Evolutionary conservation across 2,113 vertebrate genomes (phyloP).

Genomic region (Archocentrus centrarchus): DNA sequence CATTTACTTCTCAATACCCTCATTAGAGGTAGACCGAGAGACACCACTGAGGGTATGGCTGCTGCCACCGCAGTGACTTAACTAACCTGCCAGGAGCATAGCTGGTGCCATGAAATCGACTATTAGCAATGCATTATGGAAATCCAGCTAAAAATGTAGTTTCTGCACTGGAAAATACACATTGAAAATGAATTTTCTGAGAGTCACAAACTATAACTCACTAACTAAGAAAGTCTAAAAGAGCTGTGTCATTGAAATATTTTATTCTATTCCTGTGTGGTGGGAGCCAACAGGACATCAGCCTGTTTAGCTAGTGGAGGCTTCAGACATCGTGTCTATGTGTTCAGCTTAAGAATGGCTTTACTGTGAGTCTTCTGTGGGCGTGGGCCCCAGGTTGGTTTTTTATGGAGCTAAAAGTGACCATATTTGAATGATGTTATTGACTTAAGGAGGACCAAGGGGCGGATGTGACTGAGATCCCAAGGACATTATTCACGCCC

Average conservation of each 20-base stretch:
- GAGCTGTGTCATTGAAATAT: not conserved
- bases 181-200: not conserved
- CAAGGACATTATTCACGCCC: not conserved
- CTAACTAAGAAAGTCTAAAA: not conserved
- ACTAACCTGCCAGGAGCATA: not conserved
- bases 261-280: not conserved
- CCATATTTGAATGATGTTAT: not conserved
- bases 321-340: not conserved
- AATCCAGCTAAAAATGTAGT: not conserved
- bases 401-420: not conserved
- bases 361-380: not conserved
- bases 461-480: not conserved
- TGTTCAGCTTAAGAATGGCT: not conserved
- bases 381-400: not conserved
- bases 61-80: not conserved
- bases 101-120: not conserved
- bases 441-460: not conserved
- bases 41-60: not conserved
- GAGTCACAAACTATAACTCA: not conserved
- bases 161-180: not conserved
- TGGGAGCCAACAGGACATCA: not conserved
- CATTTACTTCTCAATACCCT: not conserved
- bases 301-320: not conserved
- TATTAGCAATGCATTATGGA: not conserved
- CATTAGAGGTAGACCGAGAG: not conserved